These are phyloP conservation scores for Caenorhabditis remanei DNA, from an alignment of 1,140 invertebrate genomes.

Conservation along the genomic window DNA sequence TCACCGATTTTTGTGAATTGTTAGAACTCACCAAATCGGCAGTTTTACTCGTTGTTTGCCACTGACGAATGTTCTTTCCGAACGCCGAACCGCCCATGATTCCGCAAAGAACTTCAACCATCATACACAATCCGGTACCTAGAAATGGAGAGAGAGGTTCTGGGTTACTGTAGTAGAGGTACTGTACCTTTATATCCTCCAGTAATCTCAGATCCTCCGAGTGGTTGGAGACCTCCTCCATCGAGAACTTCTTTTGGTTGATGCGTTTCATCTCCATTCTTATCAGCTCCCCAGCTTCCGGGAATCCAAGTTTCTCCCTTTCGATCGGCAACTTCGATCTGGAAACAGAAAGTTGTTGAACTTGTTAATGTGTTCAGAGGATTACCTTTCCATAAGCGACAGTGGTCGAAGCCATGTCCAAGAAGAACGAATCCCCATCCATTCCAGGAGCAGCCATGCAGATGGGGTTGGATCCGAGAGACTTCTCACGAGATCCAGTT, in stretches of 20 bases:
- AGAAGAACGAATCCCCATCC: slow-evolving; percentile 84
- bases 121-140: slow-evolving; percentile 87
- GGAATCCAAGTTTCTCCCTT: slow-evolving; percentile 81
- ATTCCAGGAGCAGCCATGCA: slow-evolving; percentile 86
- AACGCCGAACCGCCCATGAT: slow-evolving; percentile 79
- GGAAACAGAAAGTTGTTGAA: neutral
- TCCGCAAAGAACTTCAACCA: slow-evolving; percentile 85
- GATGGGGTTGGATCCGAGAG: slow-evolving; percentile 90
- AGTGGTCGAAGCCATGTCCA: slow-evolving; percentile 94
- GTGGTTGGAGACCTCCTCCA: slow-evolving; percentile 84
- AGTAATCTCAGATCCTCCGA: slow-evolving; percentile 85
- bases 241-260: slow-evolving; percentile 82
- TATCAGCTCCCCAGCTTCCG: slow-evolving; percentile 87
- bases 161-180: too few relatives aligned
- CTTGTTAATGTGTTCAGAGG: neutral
- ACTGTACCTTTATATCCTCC: slow-evolving; percentile 63
- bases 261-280: slow-evolving; percentile 82
- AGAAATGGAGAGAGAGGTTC: slow-evolving; percentile 84
- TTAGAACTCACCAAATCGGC: slow-evolving; percentile 83
- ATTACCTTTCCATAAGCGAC: slow-evolving; percentile 87
- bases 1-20: neutral
- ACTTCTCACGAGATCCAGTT: slow-evolving; percentile 84
- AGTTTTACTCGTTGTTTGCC: slow-evolving; percentile 82
- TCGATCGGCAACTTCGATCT: slow-evolving; percentile 74
- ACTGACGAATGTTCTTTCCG: slow-evolving; percentile 83